phyloP scores from a whole-genome alignment of 2,888 invertebrate genomes.

The Drosophila cracens region DNA sequence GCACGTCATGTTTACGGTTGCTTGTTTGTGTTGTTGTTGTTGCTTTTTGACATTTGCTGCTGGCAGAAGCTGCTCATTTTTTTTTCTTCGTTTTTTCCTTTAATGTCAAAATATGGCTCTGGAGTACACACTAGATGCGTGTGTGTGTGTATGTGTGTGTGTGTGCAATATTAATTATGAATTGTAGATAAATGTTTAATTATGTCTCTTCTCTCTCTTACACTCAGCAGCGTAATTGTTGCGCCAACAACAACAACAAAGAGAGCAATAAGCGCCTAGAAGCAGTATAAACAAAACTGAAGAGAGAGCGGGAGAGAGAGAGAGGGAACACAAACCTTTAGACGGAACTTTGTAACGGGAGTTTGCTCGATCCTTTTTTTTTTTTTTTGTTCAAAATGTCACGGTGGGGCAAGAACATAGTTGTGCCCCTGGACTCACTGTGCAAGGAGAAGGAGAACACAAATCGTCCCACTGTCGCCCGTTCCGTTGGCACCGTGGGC shows the following conservation, averaged over 20 bases:
- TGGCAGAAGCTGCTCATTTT: conserved; percentile 28
- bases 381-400: conserved; percentile 85
- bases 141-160: background rate
- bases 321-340: conserved; percentile 15
- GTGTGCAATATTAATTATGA: conserved; percentile 1
- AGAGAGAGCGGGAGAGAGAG: background rate
- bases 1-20: conserved; percentile 33
- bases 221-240: conserved; percentile 42
- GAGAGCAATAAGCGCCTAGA: conserved; percentile 24
- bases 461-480: conserved; percentile 94
- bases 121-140: conserved; percentile 2
- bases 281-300: conserved; percentile 40
- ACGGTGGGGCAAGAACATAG: conserved; percentile 88
- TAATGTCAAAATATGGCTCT: conserved; percentile 10
- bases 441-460: conserved; percentile 90
- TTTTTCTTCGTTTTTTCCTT: conserved; percentile 2
- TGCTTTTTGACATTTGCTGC: conserved; percentile 62
- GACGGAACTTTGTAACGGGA: conserved; percentile 14
- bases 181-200: conserved; percentile 11
- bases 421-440: conserved; percentile 88
- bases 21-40: conserved; percentile 74
- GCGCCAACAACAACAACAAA: conserved; percentile 29
- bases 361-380: background rate
- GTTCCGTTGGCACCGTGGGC: conserved; percentile 95
- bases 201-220: conserved; percentile 9